A percentile compares a stretch with the other conserved stretches of the same genome.
Evolutionary conservation across 2,113 vertebrate species (phyloP).

Genomic region (Jacana jacana): DNA sequence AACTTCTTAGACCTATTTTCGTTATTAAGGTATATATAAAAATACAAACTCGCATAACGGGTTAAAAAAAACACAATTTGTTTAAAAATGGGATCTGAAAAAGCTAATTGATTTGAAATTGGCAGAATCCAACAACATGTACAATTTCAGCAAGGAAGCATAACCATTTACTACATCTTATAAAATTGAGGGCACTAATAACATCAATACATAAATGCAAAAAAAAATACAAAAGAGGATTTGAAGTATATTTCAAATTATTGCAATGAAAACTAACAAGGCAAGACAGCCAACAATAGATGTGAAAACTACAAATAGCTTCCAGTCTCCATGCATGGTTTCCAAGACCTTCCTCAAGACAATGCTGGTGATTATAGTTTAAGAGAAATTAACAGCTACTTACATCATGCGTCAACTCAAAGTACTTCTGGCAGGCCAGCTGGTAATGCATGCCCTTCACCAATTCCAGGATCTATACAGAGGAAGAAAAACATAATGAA

Average conservation of each 20-base stretch:
- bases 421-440: slow-evolving; percentile 98
- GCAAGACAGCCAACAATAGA: slow-evolving; percentile 60
- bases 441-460: slow-evolving; percentile 98
- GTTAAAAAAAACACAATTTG: not conserved
- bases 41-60: not conserved
- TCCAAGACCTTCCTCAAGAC: slow-evolving; percentile 29
- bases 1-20: not conserved
- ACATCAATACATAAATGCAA: not conserved
- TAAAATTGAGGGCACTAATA: not conserved
- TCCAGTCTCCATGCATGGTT: slow-evolving; percentile 11
- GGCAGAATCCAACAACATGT: not conserved
- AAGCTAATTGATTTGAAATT: not conserved
- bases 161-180: not conserved
- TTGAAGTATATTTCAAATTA: not conserved
- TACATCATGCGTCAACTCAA: slow-evolving; percentile 93
- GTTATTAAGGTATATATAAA: not conserved
- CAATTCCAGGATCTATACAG: slow-evolving; percentile 88
- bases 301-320: slow-evolving; percentile 30
- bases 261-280: slow-evolving; percentile 50
- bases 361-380: not conserved
- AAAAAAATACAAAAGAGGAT: not conserved
- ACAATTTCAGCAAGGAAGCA: not conserved
- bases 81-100: not conserved
- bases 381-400: slow-evolving; percentile 72
- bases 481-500: not conserved